Conservation (phyloP, 2,113 vertebrate species). For the Brachypteracias leptosomus region DNA sequence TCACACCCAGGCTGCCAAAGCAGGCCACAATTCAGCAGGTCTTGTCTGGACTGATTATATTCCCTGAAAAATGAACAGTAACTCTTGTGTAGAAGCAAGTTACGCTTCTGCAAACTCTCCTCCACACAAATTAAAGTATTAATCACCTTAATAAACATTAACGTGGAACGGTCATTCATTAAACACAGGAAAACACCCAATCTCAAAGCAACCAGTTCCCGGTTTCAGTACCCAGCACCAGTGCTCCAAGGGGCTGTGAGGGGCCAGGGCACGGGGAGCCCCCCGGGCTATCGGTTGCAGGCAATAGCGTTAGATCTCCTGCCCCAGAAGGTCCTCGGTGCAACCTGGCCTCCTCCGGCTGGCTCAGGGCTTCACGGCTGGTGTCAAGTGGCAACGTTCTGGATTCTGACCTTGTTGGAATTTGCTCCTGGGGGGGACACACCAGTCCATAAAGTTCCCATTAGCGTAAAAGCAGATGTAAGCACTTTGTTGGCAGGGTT, state of each 20-base stretch:
- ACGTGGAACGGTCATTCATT: not conserved
- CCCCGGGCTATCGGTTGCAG: conserved; percentile 14
- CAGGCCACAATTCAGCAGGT: not conserved
- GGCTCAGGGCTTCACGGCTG: not conserved
- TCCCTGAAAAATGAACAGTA: conserved; percentile 20
- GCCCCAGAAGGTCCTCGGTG: conserved; percentile 3
- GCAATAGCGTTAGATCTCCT: not conserved
- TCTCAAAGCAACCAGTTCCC: not conserved
- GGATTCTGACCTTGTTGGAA: conserved; percentile 54
- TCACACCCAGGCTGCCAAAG: not conserved
- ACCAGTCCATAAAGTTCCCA: conserved; percentile 55
- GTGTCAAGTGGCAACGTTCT: conserved; percentile 63
- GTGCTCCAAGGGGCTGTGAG: not conserved
- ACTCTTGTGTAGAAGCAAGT: not conserved
- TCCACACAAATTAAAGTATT: not conserved
- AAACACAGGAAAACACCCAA: not conserved
- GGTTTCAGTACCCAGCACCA: not conserved
- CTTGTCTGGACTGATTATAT: not conserved
- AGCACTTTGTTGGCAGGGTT: conserved; percentile 59
- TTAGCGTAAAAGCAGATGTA: conserved; percentile 63
- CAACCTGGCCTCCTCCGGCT: not conserved
- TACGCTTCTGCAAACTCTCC: not conserved
- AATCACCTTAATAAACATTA: not conserved
- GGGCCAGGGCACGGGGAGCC: not conserved
- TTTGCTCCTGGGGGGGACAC: conserved; percentile 24